Percentiles rank a stretch among this genome's conserved stretches.
Conservation (phyloP, 2,113 vertebrate species). For the Callipepla californica region DNA sequence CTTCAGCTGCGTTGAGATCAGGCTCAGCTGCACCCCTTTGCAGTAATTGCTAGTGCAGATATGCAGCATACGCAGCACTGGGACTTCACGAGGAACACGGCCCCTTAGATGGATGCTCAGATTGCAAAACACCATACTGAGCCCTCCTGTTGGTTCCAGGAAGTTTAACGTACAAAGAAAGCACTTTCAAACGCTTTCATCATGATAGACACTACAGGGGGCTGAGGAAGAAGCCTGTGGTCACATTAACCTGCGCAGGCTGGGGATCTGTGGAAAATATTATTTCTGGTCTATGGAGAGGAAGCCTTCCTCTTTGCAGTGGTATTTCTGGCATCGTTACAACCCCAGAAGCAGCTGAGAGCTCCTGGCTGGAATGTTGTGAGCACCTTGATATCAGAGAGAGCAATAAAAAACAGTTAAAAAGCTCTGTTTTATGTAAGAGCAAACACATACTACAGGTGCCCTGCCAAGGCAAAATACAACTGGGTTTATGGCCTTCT, state of each 20-base stretch:
- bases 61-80: not conserved
- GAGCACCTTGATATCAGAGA: slow-evolving; percentile 24
- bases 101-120: slow-evolving; percentile 50
- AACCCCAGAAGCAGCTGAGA: slow-evolving; percentile 25
- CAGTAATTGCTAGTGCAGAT: slow-evolving; percentile 48
- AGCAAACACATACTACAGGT: slow-evolving; percentile 35
- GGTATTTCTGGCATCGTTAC: slow-evolving; percentile 56
- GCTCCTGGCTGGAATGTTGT: slow-evolving; percentile 39
- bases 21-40: slow-evolving; percentile 58
- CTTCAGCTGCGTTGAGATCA: slow-evolving; percentile 66
- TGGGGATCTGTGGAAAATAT: slow-evolving; percentile 53
- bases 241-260: slow-evolving; percentile 58
- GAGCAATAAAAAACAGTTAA: slow-evolving; percentile 38
- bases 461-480: slow-evolving; percentile 46
- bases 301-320: slow-evolving; percentile 14
- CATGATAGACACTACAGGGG: slow-evolving; percentile 21
- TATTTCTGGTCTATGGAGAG: slow-evolving; percentile 28
- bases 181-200: slow-evolving; percentile 16
- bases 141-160: slow-evolving; percentile 29
- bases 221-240: slow-evolving; percentile 59
- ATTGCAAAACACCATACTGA: slow-evolving; percentile 60
- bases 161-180: slow-evolving; percentile 48
- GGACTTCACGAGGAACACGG: not conserved
- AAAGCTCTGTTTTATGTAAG: slow-evolving; percentile 60
- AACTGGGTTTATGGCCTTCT: slow-evolving; percentile 44